Evolutionary conservation across 2,888 invertebrate species (phyloP), one percentile per base, ranked within the genome.

Genomic region (Sphaerophoria taeniata): DNA sequence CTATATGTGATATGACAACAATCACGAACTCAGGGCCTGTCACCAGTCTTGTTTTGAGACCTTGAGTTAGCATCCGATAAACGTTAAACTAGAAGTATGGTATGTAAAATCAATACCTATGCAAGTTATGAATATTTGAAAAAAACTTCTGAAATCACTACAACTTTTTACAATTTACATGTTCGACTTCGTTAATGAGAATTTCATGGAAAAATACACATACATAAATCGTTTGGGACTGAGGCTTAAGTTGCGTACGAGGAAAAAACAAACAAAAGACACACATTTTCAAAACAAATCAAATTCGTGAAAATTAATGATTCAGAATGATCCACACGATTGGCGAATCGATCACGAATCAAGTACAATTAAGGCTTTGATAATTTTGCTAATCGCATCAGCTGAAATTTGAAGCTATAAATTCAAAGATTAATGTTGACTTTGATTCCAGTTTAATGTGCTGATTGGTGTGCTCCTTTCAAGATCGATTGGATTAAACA

Each of bases 381-480:
- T 34, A 6, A 36, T 11, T 56, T 6, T 45, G 24, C 36, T 16
- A 11, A 49, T n/a, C 49, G 43, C 11, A 49, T 9, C 69, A 63
- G 24, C 65, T 34, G 16, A 60, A 36, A 47, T 63, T 11, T 63
- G 73, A 53, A 69, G 85, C 85, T 70, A 85, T 85, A 85, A 85
- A 85, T 85, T 81, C 51, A 63, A 76, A 80, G 85, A 85, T 85
- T 85, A 85, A 76, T 85, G 76, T 47, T 85, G 80, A 85, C 85
- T 85, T 85, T 85, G 85, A 85, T 85, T 85, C 85, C 85, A 85
- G 76, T 85, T 85, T 85, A 85, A 80, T 80, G 84, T 60, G 55
- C 84, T 71, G 69, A 75, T 55, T 58, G 33, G 72, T 16, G 63
- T 43, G 34, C 56, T 16, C 56, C 5, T 34, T 49, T 53, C 9